These are phyloP conservation scores for Cyanoramphus novaezelandiae DNA, from an alignment of 2,113 vertebrate genomes.

Conservation along the genomic window DNA sequence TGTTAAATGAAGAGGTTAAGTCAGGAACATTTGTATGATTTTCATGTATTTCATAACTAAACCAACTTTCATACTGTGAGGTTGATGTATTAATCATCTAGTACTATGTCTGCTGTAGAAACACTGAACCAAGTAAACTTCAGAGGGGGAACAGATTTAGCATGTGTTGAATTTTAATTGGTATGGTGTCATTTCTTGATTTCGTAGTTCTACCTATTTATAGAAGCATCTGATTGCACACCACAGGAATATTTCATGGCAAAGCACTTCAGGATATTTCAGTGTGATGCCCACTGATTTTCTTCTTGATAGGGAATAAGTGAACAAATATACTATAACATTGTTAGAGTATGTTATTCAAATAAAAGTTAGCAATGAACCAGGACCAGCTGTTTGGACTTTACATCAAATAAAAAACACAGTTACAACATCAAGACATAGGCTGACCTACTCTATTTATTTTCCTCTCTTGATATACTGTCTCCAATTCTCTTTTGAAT, in stretches of 20 bases:
- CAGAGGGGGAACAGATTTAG: not conserved
- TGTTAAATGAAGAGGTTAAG: constrained; percentile 38
- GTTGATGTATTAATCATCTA: constrained; percentile 26
- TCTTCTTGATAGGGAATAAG: not conserved
- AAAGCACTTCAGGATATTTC: not conserved
- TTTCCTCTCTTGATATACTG: not conserved
- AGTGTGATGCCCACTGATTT: not conserved
- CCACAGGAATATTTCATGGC: not conserved
- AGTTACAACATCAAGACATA: not conserved
- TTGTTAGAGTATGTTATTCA: not conserved
- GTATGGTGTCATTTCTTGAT: not conserved
- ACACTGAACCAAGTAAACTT: constrained; percentile 15
- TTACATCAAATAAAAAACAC: not conserved
- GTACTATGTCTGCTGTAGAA: not conserved
- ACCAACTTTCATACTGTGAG: not conserved
- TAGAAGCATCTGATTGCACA: not conserved
- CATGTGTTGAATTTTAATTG: constrained; percentile 23
- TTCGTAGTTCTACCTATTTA: constrained; percentile 3
- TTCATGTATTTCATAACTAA: constrained; percentile 42
- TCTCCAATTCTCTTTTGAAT: not conserved
- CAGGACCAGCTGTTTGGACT: not conserved
- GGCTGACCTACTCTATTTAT: not conserved
- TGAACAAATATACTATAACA: not conserved
- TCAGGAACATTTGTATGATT: constrained; percentile 21
- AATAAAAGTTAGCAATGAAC: not conserved